Conservation (phyloP, 2,888 invertebrate genomes). For the Heliconius erato region DNA sequence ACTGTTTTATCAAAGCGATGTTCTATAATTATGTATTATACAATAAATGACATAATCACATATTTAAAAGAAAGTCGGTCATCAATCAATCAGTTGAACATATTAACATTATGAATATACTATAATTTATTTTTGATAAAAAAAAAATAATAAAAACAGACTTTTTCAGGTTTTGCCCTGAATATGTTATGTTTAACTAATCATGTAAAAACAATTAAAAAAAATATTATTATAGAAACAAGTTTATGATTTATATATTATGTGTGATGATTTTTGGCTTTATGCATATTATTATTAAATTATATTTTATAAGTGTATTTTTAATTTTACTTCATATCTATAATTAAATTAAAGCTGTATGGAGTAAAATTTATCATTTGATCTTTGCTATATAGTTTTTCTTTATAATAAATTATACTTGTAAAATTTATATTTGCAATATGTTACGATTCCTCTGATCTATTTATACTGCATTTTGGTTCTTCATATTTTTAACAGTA, state of each 20-base stretch:
- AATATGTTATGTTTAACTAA: background rate
- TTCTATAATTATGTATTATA: background rate
- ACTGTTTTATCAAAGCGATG: background rate
- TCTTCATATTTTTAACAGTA: too few relatives aligned
- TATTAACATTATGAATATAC: background rate
- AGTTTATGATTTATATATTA: background rate
- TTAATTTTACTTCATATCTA: background rate
- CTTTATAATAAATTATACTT: too few relatives aligned
- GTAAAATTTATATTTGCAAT: too few relatives aligned
- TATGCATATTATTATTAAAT: background rate
- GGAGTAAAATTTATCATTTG: too few relatives aligned
- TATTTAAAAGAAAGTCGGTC: background rate
- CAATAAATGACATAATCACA: background rate
- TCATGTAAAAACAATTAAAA: background rate
- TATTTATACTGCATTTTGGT: too few relatives aligned
- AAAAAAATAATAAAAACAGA: too few relatives aligned
- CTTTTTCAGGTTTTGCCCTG: too few relatives aligned
- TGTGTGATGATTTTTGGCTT: background rate
- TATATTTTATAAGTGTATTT: constrained; percentile 5
- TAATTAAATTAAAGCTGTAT: too few relatives aligned
- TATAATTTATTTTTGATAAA: background rate
- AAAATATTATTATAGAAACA: background rate
- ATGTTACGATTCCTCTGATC: too few relatives aligned
- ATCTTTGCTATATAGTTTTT: too few relatives aligned
- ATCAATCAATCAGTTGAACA: background rate